These are phyloP conservation scores for Zingel zingel DNA, from an alignment of 2,113 vertebrate genomes.

Conservation along the genomic window DNA sequence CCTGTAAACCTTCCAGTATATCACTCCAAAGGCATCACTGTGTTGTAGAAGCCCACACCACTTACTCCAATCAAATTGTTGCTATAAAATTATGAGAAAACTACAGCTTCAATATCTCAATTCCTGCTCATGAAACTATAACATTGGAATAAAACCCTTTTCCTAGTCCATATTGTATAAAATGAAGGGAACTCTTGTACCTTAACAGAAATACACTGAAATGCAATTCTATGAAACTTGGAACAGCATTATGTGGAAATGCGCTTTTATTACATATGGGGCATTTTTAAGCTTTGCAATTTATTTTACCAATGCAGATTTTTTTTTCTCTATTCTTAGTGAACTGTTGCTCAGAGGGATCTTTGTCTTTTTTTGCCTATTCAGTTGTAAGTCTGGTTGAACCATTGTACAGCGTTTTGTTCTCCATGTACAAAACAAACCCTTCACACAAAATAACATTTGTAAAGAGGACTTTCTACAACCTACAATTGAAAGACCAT, in stretches of 20 bases:
- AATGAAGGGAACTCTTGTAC: background rate
- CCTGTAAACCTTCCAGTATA: slow-evolving; percentile 1
- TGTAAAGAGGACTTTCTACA: no score
- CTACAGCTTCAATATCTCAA: slow-evolving; percentile 13
- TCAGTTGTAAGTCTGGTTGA: no score
- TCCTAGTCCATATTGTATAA: background rate
- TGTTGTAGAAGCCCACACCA: slow-evolving; percentile 3
- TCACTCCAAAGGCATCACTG: slow-evolving; percentile 1
- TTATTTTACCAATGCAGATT: background rate
- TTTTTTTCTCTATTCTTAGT: background rate
- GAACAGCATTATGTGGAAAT: background rate
- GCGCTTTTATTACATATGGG: background rate
- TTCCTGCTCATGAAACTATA: background rate
- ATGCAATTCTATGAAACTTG: background rate
- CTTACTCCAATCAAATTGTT: slow-evolving; percentile 29
- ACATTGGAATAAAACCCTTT: background rate
- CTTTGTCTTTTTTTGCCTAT: no score
- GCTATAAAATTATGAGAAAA: slow-evolving; percentile 4
- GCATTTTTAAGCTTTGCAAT: background rate
- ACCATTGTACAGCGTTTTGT: background rate
- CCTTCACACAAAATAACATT: no score
- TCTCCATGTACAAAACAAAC: no score
- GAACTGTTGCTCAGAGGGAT: background rate
- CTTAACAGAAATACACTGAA: background rate
- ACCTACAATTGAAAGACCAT: no score